phyloP scores from a whole-genome alignment of 2,797 vertebrate species.

The Pangasius krempfi region DNA sequence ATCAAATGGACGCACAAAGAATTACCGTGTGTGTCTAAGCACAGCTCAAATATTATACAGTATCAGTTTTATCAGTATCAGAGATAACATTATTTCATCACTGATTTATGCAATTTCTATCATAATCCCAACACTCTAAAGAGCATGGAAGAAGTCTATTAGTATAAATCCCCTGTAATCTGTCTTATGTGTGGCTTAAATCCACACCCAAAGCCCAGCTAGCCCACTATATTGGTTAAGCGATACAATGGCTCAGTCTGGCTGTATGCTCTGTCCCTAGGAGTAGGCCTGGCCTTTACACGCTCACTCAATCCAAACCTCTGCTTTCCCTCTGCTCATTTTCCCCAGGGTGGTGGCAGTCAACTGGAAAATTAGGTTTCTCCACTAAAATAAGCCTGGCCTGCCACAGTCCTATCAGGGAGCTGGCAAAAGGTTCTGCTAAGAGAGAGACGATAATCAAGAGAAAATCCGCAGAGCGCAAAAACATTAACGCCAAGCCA shows the following conservation, averaged over 20 bases:
- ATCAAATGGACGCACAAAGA: no score
- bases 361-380: constrained; percentile 66
- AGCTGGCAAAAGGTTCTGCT: constrained; percentile 38
- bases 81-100: background rate
- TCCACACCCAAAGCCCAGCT: constrained; percentile 21
- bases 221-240: constrained; percentile 25
- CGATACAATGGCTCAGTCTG: constrained; percentile 16
- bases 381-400: constrained; percentile 59
- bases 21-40: background rate
- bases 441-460: constrained; percentile 54
- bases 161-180: constrained; percentile 19
- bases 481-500: constrained; percentile 26
- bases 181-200: constrained; percentile 30
- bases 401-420: constrained; percentile 49
- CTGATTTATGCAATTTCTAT: constrained; percentile 6
- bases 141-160: background rate
- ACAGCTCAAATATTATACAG: background rate
- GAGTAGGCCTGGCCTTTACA: constrained; percentile 30
- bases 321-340: constrained; percentile 54
- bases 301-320: constrained; percentile 46
- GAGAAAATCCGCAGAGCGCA: constrained; percentile 40
- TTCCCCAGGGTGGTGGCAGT: constrained; percentile 53
- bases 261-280: constrained; percentile 25
- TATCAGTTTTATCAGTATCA: background rate
- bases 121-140: background rate